Evolutionary conservation across 2,113 vertebrate genomes (phyloP), one percentile per base, ranked within the genome.

Genomic region (Leiothrix lutea): DNA sequence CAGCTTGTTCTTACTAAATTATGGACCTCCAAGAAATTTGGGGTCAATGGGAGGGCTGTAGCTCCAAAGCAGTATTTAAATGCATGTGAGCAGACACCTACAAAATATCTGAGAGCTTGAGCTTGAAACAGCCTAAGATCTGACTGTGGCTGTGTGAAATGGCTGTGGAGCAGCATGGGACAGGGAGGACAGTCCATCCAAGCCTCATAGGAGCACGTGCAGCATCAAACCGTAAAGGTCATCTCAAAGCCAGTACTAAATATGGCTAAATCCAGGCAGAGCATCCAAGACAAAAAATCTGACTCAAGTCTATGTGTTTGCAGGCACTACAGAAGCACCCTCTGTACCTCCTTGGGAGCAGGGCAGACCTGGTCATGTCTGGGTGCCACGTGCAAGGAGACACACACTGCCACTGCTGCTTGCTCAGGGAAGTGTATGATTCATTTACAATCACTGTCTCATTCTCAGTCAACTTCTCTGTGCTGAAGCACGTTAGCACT

Each of bases 201-300:
- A 53, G 38, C 28, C 20, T 35, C 0, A 0, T 1, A 48, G n/a
- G 35, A 75, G 3, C 6, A 31, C 5, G 9, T 8, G 23, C 18
- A 82, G 33, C 2, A 0, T 5, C 26, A 45, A 14, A 6, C 14
- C 69, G 38, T 20, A 61, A 56, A 90, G 23, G 13, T 56, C n/a
- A 53, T 44, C 22, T 57, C 38, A 74, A 57, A 82, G 9, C 7
- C 58, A 40, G 6, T 23, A 28, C 29, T 74, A 73, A 56, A 40
- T 20, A 47, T 2, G 15, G 9, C 20, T 75, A 71, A 72, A 74
- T 56, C 10, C 31, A 75, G 47, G 9, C 8, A 85, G 22, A 85
- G 13, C 22, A n/a, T 9, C 14, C 31, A 65, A 50, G 54, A 40
- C 31, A 69, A 86, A 86, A 53, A 65, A 5, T 6, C 19, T 20